Percentiles rank a stretch among this genome's conserved stretches.
These are phyloP conservation scores for Agonopterix heracliana DNA, from an alignment of 2,888 invertebrate genomes.

Conservation along the genomic window DNA sequence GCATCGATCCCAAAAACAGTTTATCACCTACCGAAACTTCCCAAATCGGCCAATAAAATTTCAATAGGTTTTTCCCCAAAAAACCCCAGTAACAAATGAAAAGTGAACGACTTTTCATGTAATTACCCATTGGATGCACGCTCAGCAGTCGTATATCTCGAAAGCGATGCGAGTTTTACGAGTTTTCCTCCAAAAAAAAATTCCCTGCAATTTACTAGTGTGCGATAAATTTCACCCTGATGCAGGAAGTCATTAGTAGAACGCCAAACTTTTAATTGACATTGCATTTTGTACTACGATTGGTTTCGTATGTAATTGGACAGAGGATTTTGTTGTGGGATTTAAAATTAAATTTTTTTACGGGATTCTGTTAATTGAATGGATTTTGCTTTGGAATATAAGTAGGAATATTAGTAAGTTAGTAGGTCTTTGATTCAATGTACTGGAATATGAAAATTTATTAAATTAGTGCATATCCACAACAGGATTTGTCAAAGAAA, in stretches of 20 bases:
- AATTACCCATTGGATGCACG: constrained; percentile 12
- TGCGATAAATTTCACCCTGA: constrained; percentile 5
- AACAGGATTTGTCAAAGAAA: too few relatives aligned
- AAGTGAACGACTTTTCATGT: constrained; percentile 1
- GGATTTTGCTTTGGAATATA: too few relatives aligned
- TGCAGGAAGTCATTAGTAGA: constrained; percentile 6
- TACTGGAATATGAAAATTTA: too few relatives aligned
- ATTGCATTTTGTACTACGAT: not conserved
- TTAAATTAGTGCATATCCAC: too few relatives aligned
- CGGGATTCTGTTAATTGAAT: too few relatives aligned
- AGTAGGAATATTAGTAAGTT: too few relatives aligned
- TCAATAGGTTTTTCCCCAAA: constrained; percentile 1
- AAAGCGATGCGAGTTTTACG: constrained; percentile 7
- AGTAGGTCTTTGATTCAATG: too few relatives aligned
- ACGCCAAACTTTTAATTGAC: not conserved
- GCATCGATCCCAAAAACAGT: too few relatives aligned
- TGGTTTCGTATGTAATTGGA: too few relatives aligned
- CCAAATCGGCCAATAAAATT: not conserved
- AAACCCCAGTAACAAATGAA: not conserved
- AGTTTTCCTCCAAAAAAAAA: constrained; percentile 6
- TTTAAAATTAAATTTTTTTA: too few relatives aligned
- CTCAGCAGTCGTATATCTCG: constrained; percentile 9
- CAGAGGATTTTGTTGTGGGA: too few relatives aligned
- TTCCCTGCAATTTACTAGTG: constrained; percentile 6
- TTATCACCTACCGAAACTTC: too few relatives aligned